Percentiles rank a stretch among this genome's conserved stretches.
phyloP scores from a whole-genome alignment of 2,888 invertebrate species.

The Sicus ferrugineus region DNA sequence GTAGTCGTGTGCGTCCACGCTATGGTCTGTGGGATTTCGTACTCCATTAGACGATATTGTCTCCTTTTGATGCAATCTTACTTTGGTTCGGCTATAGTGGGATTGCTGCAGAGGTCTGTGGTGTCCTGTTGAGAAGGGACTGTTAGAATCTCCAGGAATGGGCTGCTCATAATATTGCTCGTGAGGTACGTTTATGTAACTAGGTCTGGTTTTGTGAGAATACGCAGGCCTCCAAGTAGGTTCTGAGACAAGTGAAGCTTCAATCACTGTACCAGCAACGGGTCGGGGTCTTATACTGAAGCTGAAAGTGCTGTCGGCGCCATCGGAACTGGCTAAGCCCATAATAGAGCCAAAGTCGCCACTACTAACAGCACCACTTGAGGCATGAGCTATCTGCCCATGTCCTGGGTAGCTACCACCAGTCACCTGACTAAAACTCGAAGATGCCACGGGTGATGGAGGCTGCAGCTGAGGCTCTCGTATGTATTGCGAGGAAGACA shows the following conservation, averaged over 20 bases:
- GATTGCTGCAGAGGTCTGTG: conserved; percentile 42
- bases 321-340: conserved; percentile 55
- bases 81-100: conserved; percentile 40
- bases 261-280: conserved; percentile 42
- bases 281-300: conserved; percentile 59
- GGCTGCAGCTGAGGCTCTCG: conserved; percentile 13
- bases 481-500: conserved; percentile 37
- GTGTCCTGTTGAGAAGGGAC: conserved; percentile 50
- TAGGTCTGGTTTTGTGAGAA: conserved; percentile 34
- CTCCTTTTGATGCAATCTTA: conserved; percentile 46
- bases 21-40: conserved; percentile 41
- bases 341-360: conserved; percentile 56
- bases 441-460: conserved; percentile 30
- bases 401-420: conserved; percentile 37
- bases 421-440: conserved; percentile 45
- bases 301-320: conserved; percentile 59
- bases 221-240: conserved; percentile 45
- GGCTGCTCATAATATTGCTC: conserved; percentile 47
- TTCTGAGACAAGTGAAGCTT: conserved; percentile 44
- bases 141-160: conserved; percentile 46
- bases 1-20: conserved; percentile 49
- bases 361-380: conserved; percentile 54
- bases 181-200: conserved; percentile 40
- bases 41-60: conserved; percentile 35
- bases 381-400: conserved; percentile 50